Evolutionary conservation across 2,888 invertebrate species (phyloP).

Genomic region (Ptychoptera contaminata): DNA sequence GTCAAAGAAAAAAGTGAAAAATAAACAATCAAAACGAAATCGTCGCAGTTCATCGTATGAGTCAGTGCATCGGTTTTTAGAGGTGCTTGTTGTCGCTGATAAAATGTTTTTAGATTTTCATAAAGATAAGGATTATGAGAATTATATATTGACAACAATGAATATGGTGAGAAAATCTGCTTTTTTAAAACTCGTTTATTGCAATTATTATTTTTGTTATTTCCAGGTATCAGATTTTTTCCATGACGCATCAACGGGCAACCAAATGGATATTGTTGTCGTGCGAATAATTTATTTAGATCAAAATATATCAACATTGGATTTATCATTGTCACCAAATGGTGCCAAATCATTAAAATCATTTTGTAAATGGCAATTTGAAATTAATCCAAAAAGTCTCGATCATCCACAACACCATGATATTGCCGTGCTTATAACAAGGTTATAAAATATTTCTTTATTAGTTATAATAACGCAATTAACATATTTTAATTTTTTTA

Average conservation of each 20-base stretch:
- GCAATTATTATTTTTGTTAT: too few relatives aligned
- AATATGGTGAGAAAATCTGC: slow-evolving; percentile 43
- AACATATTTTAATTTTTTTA: too few relatives aligned
- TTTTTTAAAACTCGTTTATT: slow-evolving; percentile 2
- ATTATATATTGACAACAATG: slow-evolving; percentile 50
- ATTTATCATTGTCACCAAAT: slow-evolving; percentile 32
- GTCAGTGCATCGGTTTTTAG: slow-evolving; percentile 34
- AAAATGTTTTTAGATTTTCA: slow-evolving; percentile 47
- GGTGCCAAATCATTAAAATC: slow-evolving; percentile 41
- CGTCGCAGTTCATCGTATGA: neutral
- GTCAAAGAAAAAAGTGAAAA: neutral
- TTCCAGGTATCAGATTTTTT: slow-evolving; percentile 29
- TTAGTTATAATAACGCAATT: too few relatives aligned
- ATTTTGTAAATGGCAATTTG: slow-evolving; percentile 47
- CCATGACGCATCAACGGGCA: slow-evolving; percentile 34
- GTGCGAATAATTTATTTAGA: slow-evolving; percentile 40
- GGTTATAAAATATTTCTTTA: slow-evolving; percentile 22
- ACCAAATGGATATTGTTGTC: slow-evolving; percentile 39
- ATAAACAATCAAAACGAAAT: neutral
- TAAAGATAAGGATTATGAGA: slow-evolving; percentile 43
- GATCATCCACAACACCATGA: slow-evolving; percentile 44
- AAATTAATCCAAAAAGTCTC: slow-evolving; percentile 37
- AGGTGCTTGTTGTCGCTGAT: slow-evolving; percentile 49
- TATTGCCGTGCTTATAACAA: slow-evolving; percentile 41
- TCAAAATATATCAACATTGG: slow-evolving; percentile 35